These are phyloP conservation scores for Tolmerus cingulatus DNA, from an alignment of 2,888 invertebrate genomes.

Conservation along the genomic window DNA sequence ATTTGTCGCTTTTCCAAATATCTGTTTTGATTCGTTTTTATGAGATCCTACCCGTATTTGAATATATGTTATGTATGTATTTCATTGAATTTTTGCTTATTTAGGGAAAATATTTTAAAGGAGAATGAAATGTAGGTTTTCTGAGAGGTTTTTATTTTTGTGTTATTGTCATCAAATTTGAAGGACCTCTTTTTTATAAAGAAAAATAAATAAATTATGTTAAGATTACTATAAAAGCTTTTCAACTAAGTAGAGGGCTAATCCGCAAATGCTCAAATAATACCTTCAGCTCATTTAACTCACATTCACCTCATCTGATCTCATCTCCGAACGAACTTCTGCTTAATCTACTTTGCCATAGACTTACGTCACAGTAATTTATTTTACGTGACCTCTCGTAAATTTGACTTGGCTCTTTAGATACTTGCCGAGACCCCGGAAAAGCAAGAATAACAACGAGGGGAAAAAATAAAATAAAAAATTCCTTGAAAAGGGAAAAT, in stretches of 20 bases:
- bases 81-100: no score
- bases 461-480: neutral
- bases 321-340: conserved; percentile 6
- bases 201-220: neutral
- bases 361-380: conserved; percentile 24
- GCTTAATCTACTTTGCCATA: neutral
- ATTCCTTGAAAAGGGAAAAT: neutral
- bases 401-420: conserved; percentile 24
- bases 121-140: no score
- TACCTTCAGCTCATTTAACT: neutral
- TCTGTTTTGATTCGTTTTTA: no score
- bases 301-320: neutral
- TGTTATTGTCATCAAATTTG: no score
- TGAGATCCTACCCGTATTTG: no score
- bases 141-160: no score
- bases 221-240: neutral
- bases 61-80: no score
- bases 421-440: neutral
- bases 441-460: neutral
- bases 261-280: neutral
- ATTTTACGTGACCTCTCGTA: conserved; percentile 26
- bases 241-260: neutral
- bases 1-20: no score
- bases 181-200: no score
- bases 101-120: no score